Evolutionary conservation across 2,888 invertebrate genomes (phyloP).

Genomic region (Hermodice carunculata): DNA sequence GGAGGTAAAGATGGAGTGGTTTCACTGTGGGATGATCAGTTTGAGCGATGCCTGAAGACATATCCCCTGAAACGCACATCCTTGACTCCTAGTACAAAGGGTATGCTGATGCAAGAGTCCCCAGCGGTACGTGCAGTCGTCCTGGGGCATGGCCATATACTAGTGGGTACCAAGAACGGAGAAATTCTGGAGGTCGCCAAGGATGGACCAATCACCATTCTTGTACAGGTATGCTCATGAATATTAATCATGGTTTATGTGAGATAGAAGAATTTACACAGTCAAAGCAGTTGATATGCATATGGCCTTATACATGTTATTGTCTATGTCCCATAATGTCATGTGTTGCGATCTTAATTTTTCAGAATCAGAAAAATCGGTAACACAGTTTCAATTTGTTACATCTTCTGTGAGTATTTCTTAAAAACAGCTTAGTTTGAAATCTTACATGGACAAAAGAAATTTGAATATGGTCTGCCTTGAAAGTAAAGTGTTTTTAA

Average conservation of each 20-base stretch:
- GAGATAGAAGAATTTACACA: not conserved
- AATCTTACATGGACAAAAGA: no score
- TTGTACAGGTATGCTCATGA: conserved; percentile 69
- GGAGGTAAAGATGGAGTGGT: conserved; percentile 71
- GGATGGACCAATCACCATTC: conserved; percentile 63
- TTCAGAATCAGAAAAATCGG: no score
- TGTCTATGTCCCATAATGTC: no score
- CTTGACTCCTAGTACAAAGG: conserved; percentile 52
- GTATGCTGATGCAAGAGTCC: conserved; percentile 58
- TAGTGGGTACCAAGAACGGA: conserved; percentile 69
- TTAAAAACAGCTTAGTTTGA: no score
- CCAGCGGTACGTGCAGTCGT: conserved; percentile 67
- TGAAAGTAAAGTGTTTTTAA: no score
- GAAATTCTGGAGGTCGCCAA: conserved; percentile 70
- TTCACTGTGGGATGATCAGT: conserved; percentile 69
- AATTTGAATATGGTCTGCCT: no score
- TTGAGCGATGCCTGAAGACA: conserved; percentile 67
- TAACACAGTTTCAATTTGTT: no score
- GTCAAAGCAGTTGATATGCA: not conserved
- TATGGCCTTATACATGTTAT: no score
- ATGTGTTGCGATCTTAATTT: no score
- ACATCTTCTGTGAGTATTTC: no score
- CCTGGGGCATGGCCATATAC: conserved; percentile 67
- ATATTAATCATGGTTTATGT: no score
- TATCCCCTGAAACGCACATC: conserved; percentile 65